Conservation (phyloP, 2,888 invertebrate species). For the Brachyopa scutellaris region DNA sequence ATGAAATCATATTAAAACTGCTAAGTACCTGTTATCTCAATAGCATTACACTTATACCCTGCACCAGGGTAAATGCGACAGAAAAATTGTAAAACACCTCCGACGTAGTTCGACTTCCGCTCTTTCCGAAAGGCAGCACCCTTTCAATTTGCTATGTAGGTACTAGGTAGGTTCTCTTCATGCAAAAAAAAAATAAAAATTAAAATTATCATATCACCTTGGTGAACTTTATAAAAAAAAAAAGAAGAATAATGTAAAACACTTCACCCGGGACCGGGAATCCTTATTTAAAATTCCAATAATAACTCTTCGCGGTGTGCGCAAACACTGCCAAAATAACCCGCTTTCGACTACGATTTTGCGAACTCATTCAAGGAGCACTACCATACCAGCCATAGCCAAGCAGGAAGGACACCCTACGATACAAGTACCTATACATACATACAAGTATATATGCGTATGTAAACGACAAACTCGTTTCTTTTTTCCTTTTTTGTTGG, state of each 20-base stretch:
- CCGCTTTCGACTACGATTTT: background rate
- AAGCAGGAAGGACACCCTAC: background rate
- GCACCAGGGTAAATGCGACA: too few species aligned
- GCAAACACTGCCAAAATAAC: constrained; percentile 10
- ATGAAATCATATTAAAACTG: too few species aligned
- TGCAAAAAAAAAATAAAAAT: too few species aligned
- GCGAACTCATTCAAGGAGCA: constrained; percentile 1
- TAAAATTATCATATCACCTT: background rate
- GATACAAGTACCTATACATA: background rate
- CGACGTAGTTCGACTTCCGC: too few species aligned
- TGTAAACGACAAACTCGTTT: background rate
- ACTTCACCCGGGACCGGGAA: background rate
- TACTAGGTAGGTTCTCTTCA: too few species aligned
- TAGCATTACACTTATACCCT: too few species aligned
- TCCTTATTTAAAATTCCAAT: constrained; percentile 3
- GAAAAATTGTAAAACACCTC: too few species aligned
- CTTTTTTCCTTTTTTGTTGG: background rate
- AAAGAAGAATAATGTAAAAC: background rate
- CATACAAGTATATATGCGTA: background rate
- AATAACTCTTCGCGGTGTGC: background rate
- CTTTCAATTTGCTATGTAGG: background rate
- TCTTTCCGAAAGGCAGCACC: background rate
- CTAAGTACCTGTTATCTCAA: too few species aligned
- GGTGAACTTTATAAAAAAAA: background rate
- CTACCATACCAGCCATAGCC: too few species aligned